These are phyloP conservation scores for Holcopasites calliopsidis DNA, from an alignment of 1,140 invertebrate genomes.

Conservation along the genomic window DNA sequence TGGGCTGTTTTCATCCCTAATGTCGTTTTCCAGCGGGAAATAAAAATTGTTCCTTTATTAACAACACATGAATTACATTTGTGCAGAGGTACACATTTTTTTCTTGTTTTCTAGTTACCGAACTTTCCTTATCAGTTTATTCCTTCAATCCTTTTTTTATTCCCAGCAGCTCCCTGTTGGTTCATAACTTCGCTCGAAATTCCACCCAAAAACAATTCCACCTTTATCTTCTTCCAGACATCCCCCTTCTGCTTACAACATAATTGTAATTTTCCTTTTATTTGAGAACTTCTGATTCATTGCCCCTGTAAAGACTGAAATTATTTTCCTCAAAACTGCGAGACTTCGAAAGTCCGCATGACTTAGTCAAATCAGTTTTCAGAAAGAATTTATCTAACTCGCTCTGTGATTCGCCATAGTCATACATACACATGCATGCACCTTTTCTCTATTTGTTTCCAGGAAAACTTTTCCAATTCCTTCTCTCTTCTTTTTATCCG, in stretches of 20 bases:
- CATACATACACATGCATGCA: not conserved
- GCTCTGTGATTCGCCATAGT: too few relatives aligned
- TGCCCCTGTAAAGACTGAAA: too few relatives aligned
- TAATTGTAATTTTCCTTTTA: not conserved
- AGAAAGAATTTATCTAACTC: not conserved
- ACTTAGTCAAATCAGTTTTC: not conserved
- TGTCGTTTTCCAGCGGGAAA: too few relatives aligned
- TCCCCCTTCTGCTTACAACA: not conserved
- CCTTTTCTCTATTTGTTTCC: not conserved
- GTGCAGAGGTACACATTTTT: not conserved
- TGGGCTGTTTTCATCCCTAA: too few relatives aligned
- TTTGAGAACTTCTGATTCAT: too few relatives aligned
- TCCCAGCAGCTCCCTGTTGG: not conserved
- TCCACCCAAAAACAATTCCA: not conserved
- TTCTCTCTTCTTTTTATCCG: not conserved
- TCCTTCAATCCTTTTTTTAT: not conserved
- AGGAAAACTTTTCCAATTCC: slow-evolving; percentile 4
- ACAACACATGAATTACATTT: too few relatives aligned
- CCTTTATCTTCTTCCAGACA: not conserved
- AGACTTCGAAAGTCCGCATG: too few relatives aligned
- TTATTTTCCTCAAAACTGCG: too few relatives aligned
- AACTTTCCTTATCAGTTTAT: slow-evolving; percentile 8
- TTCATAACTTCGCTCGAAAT: not conserved
- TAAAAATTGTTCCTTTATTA: too few relatives aligned
- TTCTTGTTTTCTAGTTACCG: not conserved